Percentiles rank a stretch among this genome's conserved stretches.
Conservation (phyloP, 2,888 invertebrate species). For the Zaprionus bogoriensis region DNA sequence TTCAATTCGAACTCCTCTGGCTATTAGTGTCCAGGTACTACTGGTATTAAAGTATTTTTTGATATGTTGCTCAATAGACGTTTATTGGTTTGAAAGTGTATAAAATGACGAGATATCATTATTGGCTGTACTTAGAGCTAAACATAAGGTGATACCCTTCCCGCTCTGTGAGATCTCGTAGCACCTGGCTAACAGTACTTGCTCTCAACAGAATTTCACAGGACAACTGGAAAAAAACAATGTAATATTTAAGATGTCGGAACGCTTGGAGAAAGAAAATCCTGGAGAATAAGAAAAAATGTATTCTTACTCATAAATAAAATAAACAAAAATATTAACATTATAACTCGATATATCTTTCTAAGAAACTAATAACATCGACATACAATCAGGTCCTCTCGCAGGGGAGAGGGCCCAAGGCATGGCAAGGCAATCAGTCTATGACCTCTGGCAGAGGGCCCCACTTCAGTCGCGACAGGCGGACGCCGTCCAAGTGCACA, state of each 20-base stretch:
- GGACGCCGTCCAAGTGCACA: conserved; percentile 91
- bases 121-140: not conserved
- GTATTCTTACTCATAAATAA: conserved; percentile 13
- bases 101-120: too few relatives aligned
- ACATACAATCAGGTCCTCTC: conserved; percentile 17
- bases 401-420: not conserved
- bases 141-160: too few relatives aligned
- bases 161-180: not conserved
- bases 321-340: conserved; percentile 19
- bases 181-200: not conserved
- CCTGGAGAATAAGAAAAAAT: not conserved
- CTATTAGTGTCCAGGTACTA: too few relatives aligned
- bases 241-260: too few relatives aligned
- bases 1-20: too few relatives aligned
- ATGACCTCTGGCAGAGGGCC: conserved; percentile 24
- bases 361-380: conserved; percentile 40
- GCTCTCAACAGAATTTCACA: not conserved
- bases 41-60: not conserved
- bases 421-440: conserved; percentile 49
- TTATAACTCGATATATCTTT: conserved; percentile 3
- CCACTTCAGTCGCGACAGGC: conserved; percentile 86
- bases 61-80: not conserved
- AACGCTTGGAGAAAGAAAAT: not conserved
- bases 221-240: not conserved
- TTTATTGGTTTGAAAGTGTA: not conserved